Evolutionary conservation across 2,797 vertebrate species (phyloP), one percentile per base, ranked within the genome.

Genomic region (Gadopsis marmoratus): DNA sequence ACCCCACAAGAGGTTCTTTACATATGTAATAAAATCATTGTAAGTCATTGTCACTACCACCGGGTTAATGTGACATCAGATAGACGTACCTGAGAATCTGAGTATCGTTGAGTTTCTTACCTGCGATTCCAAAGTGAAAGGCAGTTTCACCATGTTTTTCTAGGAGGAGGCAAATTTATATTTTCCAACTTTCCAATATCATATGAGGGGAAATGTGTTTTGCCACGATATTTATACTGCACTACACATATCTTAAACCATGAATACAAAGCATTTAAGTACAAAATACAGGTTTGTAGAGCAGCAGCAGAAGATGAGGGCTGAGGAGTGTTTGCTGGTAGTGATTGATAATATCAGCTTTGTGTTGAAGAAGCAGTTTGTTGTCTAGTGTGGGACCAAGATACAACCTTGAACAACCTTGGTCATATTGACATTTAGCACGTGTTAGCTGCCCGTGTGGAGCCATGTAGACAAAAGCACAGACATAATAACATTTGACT

Each of bases 361-460:
- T 51, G 19, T 26, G 53, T 71, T 71, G 33, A 53, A 41, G 51
- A 29, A 65, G 61, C 35, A 33, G 19, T 26, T 23, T 45, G 65
- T 14, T 43, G 56, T 69, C 13, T 12, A 2, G 21, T 50, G 41
- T 50, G 19, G 5, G 17, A 64, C 33, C 14, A 33, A 59, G 41
- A 63, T 48, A 9, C 29, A 47, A n/a, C 26, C 26, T 26, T 26
- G 26, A 26, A 26, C 50, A 50, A 39, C 53, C 3, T 10, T 3
- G 16, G n/a, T 53, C 29, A 11, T 17, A 21, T 10, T 35, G 51
- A 41, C 3, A 19, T 53, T 54, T 39, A 39, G 3, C 4, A 21
- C 12, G 7, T 33, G 31, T 56, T 63, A 14, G 31, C 26, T 37
- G 21, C 23, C 48, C 17, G 8, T 45, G 35, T 62, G 37, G 14